phyloP scores from a whole-genome alignment of 2,113 vertebrate species.

The Octodon degus region DNA sequence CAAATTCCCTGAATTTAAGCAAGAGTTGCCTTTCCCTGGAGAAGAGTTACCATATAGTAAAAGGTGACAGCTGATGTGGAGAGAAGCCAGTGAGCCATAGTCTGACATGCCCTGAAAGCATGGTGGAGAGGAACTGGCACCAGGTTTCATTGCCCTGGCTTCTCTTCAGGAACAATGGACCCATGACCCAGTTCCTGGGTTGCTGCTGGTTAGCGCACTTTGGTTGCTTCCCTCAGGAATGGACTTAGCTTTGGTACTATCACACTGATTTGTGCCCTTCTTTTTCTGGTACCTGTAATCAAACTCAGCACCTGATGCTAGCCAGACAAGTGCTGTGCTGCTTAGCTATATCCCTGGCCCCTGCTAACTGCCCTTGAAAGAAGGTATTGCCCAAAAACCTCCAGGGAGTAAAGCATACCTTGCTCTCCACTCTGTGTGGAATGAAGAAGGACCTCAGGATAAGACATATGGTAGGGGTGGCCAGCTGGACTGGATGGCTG shows the following conservation, averaged over 20 bases:
- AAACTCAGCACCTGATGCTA: no score
- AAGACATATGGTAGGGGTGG: no score
- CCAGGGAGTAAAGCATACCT: neutral
- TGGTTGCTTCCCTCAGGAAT: neutral
- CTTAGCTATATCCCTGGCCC: no score
- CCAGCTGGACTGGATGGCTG: neutral
- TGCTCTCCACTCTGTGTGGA: no score
- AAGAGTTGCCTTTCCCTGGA: neutral
- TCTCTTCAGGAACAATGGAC: neutral
- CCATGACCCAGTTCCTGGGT: no score
- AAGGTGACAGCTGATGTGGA: neutral
- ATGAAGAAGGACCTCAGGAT: neutral
- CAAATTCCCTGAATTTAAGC: neutral
- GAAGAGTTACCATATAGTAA: neutral
- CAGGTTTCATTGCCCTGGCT: accelerated
- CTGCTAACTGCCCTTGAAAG: neutral
- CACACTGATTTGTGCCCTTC: accelerated
- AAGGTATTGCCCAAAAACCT: neutral
- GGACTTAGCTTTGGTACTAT: neutral
- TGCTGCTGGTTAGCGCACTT: neutral
- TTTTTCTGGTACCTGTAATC: no score
- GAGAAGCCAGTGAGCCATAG: accelerated
- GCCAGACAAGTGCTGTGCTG: no score
- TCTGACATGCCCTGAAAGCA: neutral
- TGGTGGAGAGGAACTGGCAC: neutral